Percentiles rank a stretch among this genome's conserved stretches.
Conservation (phyloP, 1,140 invertebrate genomes). For the Pemphigus obesinymphae region DNA sequence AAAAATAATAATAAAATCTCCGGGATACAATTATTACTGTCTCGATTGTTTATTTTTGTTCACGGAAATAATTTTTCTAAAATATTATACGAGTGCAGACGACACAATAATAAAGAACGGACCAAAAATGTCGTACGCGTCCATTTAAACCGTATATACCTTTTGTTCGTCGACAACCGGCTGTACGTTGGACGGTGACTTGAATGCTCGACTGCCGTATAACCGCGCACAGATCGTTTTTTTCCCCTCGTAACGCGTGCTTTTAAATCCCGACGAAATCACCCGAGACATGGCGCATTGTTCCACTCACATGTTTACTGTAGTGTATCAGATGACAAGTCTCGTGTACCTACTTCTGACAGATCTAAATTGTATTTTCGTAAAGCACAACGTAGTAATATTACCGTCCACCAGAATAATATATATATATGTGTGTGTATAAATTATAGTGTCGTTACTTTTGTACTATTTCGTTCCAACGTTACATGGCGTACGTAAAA, state of each 20-base stretch:
- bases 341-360: not conserved
- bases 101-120: not conserved
- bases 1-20: not conserved
- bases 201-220: not conserved
- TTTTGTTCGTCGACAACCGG: no score
- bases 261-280: not conserved
- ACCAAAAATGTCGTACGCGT: not conserved
- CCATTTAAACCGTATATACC: not conserved
- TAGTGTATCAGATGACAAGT: not conserved
- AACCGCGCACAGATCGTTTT: not conserved
- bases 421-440: no score
- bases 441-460: not conserved
- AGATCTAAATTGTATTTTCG: not conserved
- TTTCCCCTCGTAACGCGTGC: not conserved
- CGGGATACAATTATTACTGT: no score
- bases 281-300: not conserved
- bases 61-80: not conserved
- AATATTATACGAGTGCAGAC: not conserved
- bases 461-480: not conserved
- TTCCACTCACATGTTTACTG: slow-evolving; percentile 2
- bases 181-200: not conserved
- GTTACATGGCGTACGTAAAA: no score
- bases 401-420: no score
- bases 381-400: no score
- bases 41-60: not conserved